Evolutionary conservation across 2,797 vertebrate species (phyloP).

Genomic region (Smutsia temminckii): DNA sequence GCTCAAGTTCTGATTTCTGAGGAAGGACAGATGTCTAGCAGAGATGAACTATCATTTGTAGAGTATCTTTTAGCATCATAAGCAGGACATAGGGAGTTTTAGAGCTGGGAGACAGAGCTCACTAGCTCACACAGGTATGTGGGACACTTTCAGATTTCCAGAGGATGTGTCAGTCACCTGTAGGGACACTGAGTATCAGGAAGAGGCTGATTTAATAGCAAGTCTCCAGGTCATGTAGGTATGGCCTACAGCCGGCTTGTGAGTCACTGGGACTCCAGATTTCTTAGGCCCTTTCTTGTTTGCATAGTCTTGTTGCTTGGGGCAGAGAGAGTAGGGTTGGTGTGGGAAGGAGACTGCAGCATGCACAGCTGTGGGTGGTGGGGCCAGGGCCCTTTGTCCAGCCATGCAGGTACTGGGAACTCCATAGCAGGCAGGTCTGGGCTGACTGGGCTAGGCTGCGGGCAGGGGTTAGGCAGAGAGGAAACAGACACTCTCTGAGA

Average conservation of each 20-base stretch:
- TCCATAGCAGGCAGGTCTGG: background rate
- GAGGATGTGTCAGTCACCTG: background rate
- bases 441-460: background rate
- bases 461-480: background rate
- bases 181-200: conserved; percentile 20
- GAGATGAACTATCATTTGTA: background rate
- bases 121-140: background rate
- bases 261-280: conserved; percentile 23
- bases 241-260: background rate
- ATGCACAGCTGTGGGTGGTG: background rate
- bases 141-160: background rate
- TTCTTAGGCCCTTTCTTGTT: conserved; percentile 13
- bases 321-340: conserved; percentile 33
- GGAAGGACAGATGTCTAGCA: background rate
- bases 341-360: conserved; percentile 26
- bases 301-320: conserved; percentile 20
- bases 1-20: background rate
- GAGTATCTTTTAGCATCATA: background rate
- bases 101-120: background rate
- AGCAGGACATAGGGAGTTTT: background rate
- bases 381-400: background rate
- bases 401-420: background rate
- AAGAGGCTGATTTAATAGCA: conserved; percentile 5
- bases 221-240: background rate
- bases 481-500: background rate